These are phyloP conservation scores for Tetrao urogallus DNA, from an alignment of 2,113 vertebrate species.

Conservation along the genomic window DNA sequence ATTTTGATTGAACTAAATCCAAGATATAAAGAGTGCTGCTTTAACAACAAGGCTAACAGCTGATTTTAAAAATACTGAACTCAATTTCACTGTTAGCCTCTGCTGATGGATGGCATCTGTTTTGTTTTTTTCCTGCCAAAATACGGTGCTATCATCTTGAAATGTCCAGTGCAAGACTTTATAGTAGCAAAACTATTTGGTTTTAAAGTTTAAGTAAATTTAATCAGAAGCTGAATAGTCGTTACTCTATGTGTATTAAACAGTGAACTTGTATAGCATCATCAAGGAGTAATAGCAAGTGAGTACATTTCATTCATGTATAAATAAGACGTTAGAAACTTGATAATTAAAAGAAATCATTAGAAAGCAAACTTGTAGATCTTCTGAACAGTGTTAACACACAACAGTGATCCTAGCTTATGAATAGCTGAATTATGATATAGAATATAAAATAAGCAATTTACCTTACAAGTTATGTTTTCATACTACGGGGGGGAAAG, in stretches of 20 bases:
- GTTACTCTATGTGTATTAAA: constrained; percentile 63
- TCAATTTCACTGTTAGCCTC: constrained; percentile 66
- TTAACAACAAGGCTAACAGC: constrained; percentile 56
- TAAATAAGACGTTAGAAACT: constrained; percentile 78
- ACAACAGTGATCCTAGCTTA: constrained; percentile 80
- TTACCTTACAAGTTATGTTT: constrained; percentile 77
- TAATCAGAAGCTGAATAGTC: constrained; percentile 72
- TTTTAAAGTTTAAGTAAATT: constrained; percentile 77
- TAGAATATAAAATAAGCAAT: constrained; percentile 80
- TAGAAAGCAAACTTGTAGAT: constrained; percentile 70
- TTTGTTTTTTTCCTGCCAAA: constrained; percentile 43
- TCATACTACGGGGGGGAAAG: constrained; percentile 62
- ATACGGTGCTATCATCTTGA: constrained; percentile 66
- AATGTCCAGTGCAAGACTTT: constrained; percentile 83
- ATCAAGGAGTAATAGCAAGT: constrained; percentile 69
- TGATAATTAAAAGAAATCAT: constrained; percentile 67
- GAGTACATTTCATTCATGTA: constrained; percentile 68
- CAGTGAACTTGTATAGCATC: constrained; percentile 63
- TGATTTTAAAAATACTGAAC: constrained; percentile 60
- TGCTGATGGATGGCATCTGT: not conserved
- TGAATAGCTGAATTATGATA: constrained; percentile 76
- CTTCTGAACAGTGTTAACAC: constrained; percentile 78
- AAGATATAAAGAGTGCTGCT: constrained; percentile 51
- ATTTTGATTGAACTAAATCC: constrained; percentile 64
- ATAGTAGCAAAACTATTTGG: constrained; percentile 83